Conservation (phyloP, 2,113 vertebrate genomes). For the Salvator merianae region DNA sequence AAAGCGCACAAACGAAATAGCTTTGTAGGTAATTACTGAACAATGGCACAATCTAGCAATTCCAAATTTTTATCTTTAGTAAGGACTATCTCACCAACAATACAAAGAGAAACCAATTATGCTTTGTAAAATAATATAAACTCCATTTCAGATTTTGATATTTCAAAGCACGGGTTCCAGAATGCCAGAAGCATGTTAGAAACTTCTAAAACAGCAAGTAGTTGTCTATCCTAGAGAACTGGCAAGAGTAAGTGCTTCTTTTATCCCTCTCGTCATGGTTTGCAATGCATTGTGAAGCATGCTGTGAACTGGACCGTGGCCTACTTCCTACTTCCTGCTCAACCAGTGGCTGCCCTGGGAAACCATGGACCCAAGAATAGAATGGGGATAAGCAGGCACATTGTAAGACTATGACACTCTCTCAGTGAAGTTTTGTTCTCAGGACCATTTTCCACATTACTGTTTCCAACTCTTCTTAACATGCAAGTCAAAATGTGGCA, state of each 20-base stretch:
- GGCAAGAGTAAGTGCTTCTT: conserved; percentile 20
- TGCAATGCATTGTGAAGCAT: conserved; percentile 19
- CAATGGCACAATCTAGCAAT: not conserved
- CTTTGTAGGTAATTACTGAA: conserved; percentile 12
- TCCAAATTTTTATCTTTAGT: conserved; percentile 28
- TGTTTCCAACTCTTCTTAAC: conserved; percentile 15
- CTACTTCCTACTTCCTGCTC: conserved; percentile 15
- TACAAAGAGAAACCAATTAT: not conserved
- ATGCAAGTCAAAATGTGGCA: not conserved
- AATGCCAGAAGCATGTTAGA: not conserved
- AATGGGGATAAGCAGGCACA: conserved; percentile 9
- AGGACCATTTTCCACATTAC: not conserved
- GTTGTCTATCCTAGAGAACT: conserved; percentile 19
- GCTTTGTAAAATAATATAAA: conserved; percentile 6
- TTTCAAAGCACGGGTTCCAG: conserved; percentile 1
- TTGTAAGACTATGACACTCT: conserved; percentile 16
- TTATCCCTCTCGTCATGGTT: conserved; percentile 22
- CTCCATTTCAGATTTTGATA: not conserved
- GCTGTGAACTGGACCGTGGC: conserved; percentile 15
- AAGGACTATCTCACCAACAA: not conserved
- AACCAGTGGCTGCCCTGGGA: conserved; percentile 7
- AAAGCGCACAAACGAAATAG: not conserved
- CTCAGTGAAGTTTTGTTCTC: conserved; percentile 20
- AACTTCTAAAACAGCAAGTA: conserved; percentile 5
- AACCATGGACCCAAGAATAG: not conserved